Evolutionary conservation across 2,888 invertebrate species (phyloP), one percentile per base, ranked within the genome.

Genomic region (Perizoma flavofasciatum): DNA sequence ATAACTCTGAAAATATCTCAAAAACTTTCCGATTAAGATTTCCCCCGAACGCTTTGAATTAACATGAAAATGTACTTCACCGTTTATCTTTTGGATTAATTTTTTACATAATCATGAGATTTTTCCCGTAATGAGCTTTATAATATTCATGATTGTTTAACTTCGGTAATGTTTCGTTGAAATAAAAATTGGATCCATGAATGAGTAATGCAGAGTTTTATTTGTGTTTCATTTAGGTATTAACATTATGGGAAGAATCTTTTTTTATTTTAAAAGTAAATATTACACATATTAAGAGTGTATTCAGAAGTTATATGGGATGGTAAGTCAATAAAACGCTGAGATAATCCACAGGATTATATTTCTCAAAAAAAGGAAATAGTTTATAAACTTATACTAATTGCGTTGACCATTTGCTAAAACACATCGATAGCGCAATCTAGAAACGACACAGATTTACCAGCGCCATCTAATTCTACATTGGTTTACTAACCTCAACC

Each of bases 11-110:
- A 33, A 44, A 37, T 56, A 49, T 59, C 63, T 73, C 76, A 77
- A 80, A 72, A 77, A 78, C 74, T 79, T 79, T 65, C 63, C 73
- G 72, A 82, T 81, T 81, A 79, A 75, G 74, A 78, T 74, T 77
- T 75, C 68, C 71, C 71, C 71, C 72, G 66, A 72, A 67, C 70
- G 71, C 71, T 73, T 66, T 45, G 66, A 79, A 78, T 78, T 78
- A 78, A 79, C 76, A 79, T 75, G 73, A 73, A 77, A 82, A 83
- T 76, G 73, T 78, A 78, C 78, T 82, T 79, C 65, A 75, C 69
- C 70, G 71, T 77, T 76, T 77, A 73, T 78, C 74, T 79, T 77
- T 70, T 55, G 67, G 70, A 74, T 77, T 75, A 70, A 70, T 74
- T 74, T 70, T 75, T 74, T 74, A 67, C 74, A 74, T 75, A 73